phyloP scores from a whole-genome alignment of 2,888 invertebrate species.

The Tinea pellionella region DNA sequence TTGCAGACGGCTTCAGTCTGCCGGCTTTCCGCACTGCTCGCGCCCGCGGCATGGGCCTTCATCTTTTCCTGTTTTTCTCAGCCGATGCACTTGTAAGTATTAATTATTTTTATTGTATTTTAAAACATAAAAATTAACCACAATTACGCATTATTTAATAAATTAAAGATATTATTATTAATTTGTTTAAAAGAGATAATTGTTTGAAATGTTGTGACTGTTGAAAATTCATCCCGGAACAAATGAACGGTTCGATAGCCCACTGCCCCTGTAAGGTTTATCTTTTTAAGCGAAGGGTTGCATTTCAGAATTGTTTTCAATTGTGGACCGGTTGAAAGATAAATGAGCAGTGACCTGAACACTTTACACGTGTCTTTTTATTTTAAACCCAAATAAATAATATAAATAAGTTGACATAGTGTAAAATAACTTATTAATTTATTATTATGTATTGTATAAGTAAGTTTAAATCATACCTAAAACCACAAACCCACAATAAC shows the following conservation, averaged over 20 bases:
- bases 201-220: neutral
- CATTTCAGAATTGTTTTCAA: slow-evolving; percentile 17
- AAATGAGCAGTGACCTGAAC: neutral
- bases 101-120: slow-evolving; percentile 15
- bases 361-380: neutral
- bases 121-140: neutral
- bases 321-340: neutral
- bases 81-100: slow-evolving; percentile 63
- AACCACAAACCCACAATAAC: no score
- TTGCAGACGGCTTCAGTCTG: slow-evolving; percentile 19
- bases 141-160: slow-evolving; percentile 19
- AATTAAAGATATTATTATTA: neutral
- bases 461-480: no score
- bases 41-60: slow-evolving; percentile 46
- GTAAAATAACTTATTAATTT: no score
- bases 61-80: slow-evolving; percentile 26
- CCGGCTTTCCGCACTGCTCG: slow-evolving; percentile 45
- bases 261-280: slow-evolving; percentile 64
- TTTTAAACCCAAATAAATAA: no score
- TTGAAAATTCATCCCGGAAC: neutral
- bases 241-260: slow-evolving; percentile 51
- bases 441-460: no score
- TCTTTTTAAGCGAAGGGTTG: slow-evolving; percentile 48
- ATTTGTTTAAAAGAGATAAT: neutral
- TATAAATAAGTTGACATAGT: no score